These are phyloP conservation scores for Melieria crassipennis DNA, from an alignment of 2,888 invertebrate species.

Conservation along the genomic window DNA sequence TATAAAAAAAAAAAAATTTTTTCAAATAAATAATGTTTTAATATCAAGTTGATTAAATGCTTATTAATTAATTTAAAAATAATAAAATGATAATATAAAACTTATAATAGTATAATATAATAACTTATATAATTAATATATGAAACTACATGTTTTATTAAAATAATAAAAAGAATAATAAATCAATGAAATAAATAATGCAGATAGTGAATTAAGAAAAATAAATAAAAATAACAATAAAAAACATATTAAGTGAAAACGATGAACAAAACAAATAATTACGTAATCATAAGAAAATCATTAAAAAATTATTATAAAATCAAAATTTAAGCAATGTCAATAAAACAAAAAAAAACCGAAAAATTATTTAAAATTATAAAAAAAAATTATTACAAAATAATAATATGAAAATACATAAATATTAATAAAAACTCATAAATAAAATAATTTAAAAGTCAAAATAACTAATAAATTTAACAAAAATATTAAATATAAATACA, in stretches of 20 bases:
- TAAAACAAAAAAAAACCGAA: not conserved
- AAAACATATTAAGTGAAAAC: not conserved
- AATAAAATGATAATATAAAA: not conserved
- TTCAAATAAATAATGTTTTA: not conserved
- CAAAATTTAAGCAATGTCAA: not conserved
- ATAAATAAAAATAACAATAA: not conserved
- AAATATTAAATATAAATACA: too few relatives aligned
- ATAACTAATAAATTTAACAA: not conserved
- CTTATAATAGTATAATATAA: not conserved
- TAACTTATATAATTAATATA: too few relatives aligned
- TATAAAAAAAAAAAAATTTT: not conserved
- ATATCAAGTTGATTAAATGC: not conserved
- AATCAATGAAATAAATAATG: not conserved
- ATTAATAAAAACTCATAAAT: not conserved
- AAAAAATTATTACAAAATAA: not conserved
- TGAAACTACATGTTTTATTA: too few relatives aligned
- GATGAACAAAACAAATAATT: not conserved
- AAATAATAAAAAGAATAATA: not conserved
- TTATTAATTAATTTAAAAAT: not conserved
- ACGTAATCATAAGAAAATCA: not conserved
- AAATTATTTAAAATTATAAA: constrained; percentile 5
- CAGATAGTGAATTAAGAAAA: not conserved
- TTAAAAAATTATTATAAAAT: constrained; percentile 1
- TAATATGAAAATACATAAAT: not conserved
- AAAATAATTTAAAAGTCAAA: not conserved